Evolutionary conservation across 1,140 invertebrate species (phyloP).

Genomic region (Octopus bimaculoides): DNA sequence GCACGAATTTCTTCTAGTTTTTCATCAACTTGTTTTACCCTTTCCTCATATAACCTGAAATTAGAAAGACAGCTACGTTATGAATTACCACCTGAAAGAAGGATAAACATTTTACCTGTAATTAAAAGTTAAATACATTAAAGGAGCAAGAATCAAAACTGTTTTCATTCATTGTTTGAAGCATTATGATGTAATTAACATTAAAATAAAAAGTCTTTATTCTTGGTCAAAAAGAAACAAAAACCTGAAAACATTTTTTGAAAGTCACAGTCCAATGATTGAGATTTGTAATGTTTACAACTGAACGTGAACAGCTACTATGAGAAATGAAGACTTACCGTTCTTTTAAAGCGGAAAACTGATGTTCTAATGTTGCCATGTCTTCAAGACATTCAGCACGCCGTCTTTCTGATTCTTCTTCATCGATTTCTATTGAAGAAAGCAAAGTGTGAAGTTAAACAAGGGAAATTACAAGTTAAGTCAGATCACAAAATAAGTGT

Average conservation of each 20-base stretch:
- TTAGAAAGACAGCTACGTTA: neutral
- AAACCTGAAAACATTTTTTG: too few relatives aligned
- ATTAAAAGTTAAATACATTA: constrained; percentile 15
- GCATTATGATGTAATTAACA: too few relatives aligned
- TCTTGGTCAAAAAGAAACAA: too few relatives aligned
- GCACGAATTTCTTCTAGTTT: constrained; percentile 82
- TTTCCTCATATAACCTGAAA: constrained; percentile 76
- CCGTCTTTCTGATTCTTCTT: constrained; percentile 83
- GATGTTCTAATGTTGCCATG: constrained; percentile 81
- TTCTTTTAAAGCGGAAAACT: constrained; percentile 83
- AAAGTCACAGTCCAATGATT: too few relatives aligned
- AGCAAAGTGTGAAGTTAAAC: constrained; percentile 10
- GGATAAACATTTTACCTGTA: neutral
- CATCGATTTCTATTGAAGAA: constrained; percentile 77
- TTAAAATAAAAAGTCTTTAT: too few relatives aligned
- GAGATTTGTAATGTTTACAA: too few relatives aligned
- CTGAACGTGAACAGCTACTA: too few relatives aligned
- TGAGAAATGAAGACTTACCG: constrained; percentile 63
- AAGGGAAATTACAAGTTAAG: neutral
- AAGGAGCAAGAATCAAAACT: neutral
- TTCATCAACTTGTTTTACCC: constrained; percentile 77
- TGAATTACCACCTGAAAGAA: neutral
- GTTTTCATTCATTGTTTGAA: too few relatives aligned
- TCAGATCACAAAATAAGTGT: too few relatives aligned
- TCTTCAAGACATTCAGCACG: constrained; percentile 81